These are phyloP conservation scores for Acheta domesticus DNA, from an alignment of 2,888 invertebrate species.

Conservation along the genomic window DNA sequence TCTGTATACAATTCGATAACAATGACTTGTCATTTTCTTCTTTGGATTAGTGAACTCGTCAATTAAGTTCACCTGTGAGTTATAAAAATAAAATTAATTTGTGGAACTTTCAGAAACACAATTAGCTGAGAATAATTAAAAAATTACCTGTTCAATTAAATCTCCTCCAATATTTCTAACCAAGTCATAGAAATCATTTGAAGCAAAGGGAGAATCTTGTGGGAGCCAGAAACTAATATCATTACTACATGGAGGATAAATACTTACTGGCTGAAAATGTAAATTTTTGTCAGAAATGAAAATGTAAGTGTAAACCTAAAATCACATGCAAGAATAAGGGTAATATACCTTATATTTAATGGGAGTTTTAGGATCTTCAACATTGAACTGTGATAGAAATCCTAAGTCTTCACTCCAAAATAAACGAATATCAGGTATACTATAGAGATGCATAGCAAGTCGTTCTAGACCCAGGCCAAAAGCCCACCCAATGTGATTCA, in stretches of 20 bases:
- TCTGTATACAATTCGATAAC: conserved; percentile 88
- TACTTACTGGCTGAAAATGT: conserved; percentile 65
- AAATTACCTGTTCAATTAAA: conserved; percentile 80
- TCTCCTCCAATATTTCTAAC: conserved; percentile 86
- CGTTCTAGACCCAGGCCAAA: conserved; percentile 96
- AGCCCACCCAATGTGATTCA: conserved; percentile 90
- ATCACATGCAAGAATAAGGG: not conserved
- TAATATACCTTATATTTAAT: conserved; percentile 68
- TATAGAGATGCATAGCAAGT: conserved; percentile 91
- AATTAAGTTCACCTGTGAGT: conserved; percentile 45
- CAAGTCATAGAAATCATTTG: conserved; percentile 88
- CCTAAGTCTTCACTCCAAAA: conserved; percentile 96
- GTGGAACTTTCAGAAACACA: not conserved
- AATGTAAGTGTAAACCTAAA: not conserved
- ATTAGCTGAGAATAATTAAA: not conserved
- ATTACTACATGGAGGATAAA: conserved; percentile 80
- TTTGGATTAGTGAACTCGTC: conserved; percentile 87
- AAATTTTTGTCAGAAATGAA: not conserved
- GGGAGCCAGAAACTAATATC: conserved; percentile 98
- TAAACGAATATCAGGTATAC: conserved; percentile 92
- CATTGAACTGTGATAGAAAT: conserved; percentile 84
- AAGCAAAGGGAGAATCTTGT: conserved; percentile 58
- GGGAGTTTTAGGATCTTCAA: conserved; percentile 61
- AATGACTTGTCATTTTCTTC: conserved; percentile 75
- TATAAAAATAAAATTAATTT: conserved; percentile 8